Conservation (phyloP, 2,797 vertebrate species). For the Amblyopsis hoosieri region DNA sequence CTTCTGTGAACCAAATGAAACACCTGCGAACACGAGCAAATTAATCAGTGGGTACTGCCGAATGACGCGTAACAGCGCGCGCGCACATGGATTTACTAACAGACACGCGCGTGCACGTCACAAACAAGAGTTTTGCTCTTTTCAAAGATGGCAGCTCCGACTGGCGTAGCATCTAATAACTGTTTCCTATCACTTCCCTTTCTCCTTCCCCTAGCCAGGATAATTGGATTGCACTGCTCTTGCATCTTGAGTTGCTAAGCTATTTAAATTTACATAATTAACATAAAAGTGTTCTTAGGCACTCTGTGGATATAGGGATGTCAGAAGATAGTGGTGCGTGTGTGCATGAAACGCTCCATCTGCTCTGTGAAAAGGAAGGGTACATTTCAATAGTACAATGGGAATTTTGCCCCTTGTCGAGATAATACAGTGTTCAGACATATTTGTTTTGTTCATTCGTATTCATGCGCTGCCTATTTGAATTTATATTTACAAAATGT, state of each 20-base stretch:
- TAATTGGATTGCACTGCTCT: conserved; percentile 75
- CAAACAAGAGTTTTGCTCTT: conserved; percentile 11
- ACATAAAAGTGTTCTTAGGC: conserved; percentile 67
- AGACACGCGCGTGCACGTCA: not conserved
- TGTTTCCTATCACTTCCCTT: conserved; percentile 30
- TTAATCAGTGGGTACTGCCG: conserved; percentile 10
- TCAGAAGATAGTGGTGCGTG: conserved; percentile 52
- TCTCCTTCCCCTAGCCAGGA: conserved; percentile 44
- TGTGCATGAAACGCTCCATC: conserved; percentile 33
- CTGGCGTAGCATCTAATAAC: conserved; percentile 21
- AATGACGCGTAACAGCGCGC: not conserved
- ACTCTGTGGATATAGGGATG: conserved; percentile 55
- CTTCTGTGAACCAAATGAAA: conserved; percentile 1
- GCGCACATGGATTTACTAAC: not conserved
- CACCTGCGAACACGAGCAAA: not conserved
- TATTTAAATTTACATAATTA: conserved; percentile 79
- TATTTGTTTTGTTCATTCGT: conserved; percentile 10
- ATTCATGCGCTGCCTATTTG: conserved; percentile 13
- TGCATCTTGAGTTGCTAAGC: conserved; percentile 70
- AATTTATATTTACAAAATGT: conserved; percentile 9
- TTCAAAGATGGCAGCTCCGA: conserved; percentile 45
- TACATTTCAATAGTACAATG: conserved; percentile 30
- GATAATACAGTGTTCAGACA: not conserved
- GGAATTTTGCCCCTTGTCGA: not conserved
- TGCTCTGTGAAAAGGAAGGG: conserved; percentile 26